A percentile compares a stretch with the other conserved stretches of the same genome.
Conservation (phyloP, 2,797 vertebrate species). For the Ctenopoma kingsleyae region DNA sequence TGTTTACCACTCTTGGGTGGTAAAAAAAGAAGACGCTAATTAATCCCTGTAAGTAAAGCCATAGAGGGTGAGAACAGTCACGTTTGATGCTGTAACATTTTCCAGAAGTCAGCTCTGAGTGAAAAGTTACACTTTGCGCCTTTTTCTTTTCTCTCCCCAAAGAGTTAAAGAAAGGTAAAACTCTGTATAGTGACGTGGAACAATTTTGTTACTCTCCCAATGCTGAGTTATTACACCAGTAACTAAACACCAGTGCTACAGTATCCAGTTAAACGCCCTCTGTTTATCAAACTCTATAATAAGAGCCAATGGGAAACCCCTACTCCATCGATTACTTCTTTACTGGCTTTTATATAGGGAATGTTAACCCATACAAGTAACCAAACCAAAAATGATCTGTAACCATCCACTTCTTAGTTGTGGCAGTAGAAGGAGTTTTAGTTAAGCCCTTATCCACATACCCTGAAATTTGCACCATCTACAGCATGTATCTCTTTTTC, state of each 20-base stretch:
- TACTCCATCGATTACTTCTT: slow-evolving; percentile 26
- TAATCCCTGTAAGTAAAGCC: slow-evolving; percentile 38
- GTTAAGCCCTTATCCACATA: slow-evolving; percentile 40
- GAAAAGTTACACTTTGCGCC: not conserved
- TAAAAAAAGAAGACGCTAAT: slow-evolving; percentile 47
- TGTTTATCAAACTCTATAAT: slow-evolving; percentile 63
- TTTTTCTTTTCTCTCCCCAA: not conserved
- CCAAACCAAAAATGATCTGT: slow-evolving; percentile 57
- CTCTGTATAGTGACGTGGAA: slow-evolving; percentile 17
- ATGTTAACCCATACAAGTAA: slow-evolving; percentile 52
- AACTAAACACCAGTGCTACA: slow-evolving; percentile 32
- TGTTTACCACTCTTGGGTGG: slow-evolving; percentile 42
- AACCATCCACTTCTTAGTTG: slow-evolving; percentile 63
- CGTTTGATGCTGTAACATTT: slow-evolving; percentile 44
- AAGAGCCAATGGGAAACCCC: slow-evolving; percentile 45
- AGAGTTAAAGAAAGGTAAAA: not conserved
- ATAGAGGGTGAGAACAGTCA: slow-evolving; percentile 28
- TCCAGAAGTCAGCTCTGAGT: slow-evolving; percentile 21
- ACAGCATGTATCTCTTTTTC: slow-evolving; percentile 50
- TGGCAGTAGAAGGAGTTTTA: slow-evolving; percentile 57
- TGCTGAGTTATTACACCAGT: slow-evolving; percentile 37
- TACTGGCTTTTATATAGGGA: slow-evolving; percentile 54
- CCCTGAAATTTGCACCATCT: slow-evolving; percentile 69
- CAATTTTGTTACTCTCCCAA: slow-evolving; percentile 18
- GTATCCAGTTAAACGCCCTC: slow-evolving; percentile 35